These are phyloP conservation scores for Maccullochella peelii DNA, from an alignment of 2,113 vertebrate genomes.

Conservation along the genomic window DNA sequence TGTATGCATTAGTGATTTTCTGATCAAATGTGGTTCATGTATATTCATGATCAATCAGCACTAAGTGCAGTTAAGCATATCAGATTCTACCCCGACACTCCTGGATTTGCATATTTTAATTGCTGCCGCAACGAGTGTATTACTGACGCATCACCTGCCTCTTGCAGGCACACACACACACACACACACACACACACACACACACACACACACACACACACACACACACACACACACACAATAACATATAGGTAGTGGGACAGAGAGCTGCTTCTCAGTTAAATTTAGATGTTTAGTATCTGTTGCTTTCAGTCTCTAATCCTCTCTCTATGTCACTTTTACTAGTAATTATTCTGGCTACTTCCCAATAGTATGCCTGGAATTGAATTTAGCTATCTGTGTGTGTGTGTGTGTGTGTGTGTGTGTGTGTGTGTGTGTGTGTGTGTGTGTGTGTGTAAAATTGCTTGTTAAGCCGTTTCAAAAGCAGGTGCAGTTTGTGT, in stretches of 20 bases:
- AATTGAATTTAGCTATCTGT: conserved; percentile 57
- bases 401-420: conserved; percentile 18
- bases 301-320: conserved; percentile 44
- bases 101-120: conserved; percentile 77
- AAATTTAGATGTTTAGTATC: conserved; percentile 49
- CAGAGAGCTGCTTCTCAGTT: conserved; percentile 20
- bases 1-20: conserved; percentile 21
- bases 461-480: conserved; percentile 76
- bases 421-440: conserved; percentile 38
- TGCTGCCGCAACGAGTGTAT: conserved; percentile 60
- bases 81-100: conserved; percentile 59
- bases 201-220: conserved; percentile 6
- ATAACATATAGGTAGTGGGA: neutral
- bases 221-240: too few species aligned
- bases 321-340: conserved; percentile 52
- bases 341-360: conserved; percentile 57
- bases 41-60: conserved; percentile 72
- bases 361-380: conserved; percentile 54
- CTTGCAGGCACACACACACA: neutral
- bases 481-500: conserved; percentile 81
- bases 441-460: conserved; percentile 60
- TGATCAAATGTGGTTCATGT: conserved; percentile 57
- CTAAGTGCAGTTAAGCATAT: conserved; percentile 72
- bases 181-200: conserved; percentile 1
- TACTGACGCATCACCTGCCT: conserved; percentile 51